Conservation (phyloP, 2,113 vertebrate species). For the Actenoides lindsayi region DNA sequence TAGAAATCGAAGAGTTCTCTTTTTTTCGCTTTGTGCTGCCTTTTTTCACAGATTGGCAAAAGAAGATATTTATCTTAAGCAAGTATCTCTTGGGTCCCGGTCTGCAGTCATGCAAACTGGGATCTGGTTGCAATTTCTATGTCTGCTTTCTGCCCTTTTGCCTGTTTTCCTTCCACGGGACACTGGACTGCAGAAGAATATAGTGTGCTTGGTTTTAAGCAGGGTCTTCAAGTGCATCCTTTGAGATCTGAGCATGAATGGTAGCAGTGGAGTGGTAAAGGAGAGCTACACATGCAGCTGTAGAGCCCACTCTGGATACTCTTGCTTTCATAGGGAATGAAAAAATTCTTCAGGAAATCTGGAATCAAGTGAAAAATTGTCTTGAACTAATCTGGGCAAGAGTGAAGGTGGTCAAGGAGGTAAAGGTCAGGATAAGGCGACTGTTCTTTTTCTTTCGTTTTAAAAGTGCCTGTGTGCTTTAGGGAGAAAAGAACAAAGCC, state of each 20-base stretch:
- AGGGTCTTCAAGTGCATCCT: neutral
- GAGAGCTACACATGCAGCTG: neutral
- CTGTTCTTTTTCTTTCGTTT: neutral
- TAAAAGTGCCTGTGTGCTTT: neutral
- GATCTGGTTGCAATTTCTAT: neutral
- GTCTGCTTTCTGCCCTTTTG: neutral
- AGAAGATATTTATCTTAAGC: neutral
- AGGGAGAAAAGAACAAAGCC: neutral
- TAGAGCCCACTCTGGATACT: neutral
- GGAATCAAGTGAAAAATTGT: neutral
- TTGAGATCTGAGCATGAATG: neutral
- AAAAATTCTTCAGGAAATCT: neutral
- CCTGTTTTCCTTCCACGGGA: neutral
- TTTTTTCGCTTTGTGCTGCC: neutral
- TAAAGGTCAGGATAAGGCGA: neutral
- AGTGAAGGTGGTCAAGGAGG: neutral
- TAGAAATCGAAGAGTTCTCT: neutral
- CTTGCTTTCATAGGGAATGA: neutral
- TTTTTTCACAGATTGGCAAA: neutral
- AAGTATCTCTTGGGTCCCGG: neutral
- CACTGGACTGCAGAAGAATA: neutral
- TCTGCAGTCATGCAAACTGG: neutral
- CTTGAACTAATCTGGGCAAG: neutral
- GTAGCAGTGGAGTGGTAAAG: neutral
- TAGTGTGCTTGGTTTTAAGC: neutral